Evolutionary conservation across 1,140 invertebrate genomes (phyloP).

Genomic region (Drosophila biarmipes): DNA sequence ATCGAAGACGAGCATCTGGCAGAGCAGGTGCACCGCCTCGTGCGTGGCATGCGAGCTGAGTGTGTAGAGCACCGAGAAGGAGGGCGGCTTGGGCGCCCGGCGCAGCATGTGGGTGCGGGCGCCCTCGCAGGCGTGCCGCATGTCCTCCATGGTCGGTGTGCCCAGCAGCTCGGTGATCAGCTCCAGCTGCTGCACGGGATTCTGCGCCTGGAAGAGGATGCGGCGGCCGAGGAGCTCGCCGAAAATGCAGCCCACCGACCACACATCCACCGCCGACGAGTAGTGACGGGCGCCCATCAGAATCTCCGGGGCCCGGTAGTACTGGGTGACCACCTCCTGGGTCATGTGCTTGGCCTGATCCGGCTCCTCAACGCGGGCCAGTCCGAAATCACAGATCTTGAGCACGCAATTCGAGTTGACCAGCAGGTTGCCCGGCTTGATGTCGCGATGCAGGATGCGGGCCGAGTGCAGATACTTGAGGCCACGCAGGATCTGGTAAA

Average conservation of each 20-base stretch:
- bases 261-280: constrained; percentile 98
- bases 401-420: constrained; percentile 99
- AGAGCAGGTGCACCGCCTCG: constrained; percentile 98
- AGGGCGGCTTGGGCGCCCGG: constrained; percentile 94
- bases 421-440: constrained; percentile 99
- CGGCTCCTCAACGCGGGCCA: constrained; percentile 96
- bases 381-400: constrained; percentile 99
- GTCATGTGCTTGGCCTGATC: constrained; percentile 98
- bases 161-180: constrained; percentile 98
- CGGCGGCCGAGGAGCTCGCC: constrained; percentile 97
- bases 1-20: constrained; percentile 99
- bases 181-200: constrained; percentile 97
- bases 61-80: constrained; percentile 95
- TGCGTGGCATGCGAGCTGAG: constrained; percentile 96
- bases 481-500: constrained; percentile 99
- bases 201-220: constrained; percentile 98
- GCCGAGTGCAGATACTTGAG: constrained; percentile 99
- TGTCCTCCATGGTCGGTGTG: constrained; percentile 97
- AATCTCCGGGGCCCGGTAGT: constrained; percentile 99
- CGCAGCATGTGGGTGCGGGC: constrained; percentile 97
- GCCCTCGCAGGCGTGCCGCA: constrained; percentile 97
- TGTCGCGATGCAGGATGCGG: constrained; percentile 98
- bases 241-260: constrained; percentile 99
- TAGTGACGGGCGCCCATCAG: constrained; percentile 99
- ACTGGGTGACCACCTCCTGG: constrained; percentile 99